Percentiles rank a stretch among this genome's conserved stretches.
Conservation (phyloP, 2,888 invertebrate genomes). For the Nephrotoma appendiculata region DNA sequence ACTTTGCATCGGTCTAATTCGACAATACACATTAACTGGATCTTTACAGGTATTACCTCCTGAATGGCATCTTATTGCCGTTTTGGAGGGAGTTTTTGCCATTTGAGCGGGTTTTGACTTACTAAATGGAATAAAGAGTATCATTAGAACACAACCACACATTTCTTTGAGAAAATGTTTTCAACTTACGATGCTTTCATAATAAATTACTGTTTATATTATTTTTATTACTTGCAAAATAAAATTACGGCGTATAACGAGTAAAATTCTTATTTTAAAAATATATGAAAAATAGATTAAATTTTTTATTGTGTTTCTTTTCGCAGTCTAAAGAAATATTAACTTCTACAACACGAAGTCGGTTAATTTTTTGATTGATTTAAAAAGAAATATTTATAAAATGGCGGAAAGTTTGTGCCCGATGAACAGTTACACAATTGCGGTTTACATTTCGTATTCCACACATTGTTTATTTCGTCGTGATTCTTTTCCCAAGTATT, state of each 20-base stretch:
- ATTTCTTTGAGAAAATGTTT: neutral
- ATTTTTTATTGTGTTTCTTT: neutral
- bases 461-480: too few relatives aligned
- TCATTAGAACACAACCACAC: neutral
- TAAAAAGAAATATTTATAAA: neutral
- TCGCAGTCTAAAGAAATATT: neutral
- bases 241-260: neutral
- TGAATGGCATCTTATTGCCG: slow-evolving; percentile 34
- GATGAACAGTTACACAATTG: neutral
- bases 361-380: neutral
- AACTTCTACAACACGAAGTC: neutral
- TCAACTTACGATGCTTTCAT: neutral
- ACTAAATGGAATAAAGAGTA: neutral
- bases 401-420: neutral
- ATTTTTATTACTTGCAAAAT: neutral
- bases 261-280: neutral
- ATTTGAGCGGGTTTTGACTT: slow-evolving; percentile 15
- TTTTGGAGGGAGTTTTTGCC: slow-evolving; percentile 22
- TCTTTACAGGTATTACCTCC: slow-evolving; percentile 36
- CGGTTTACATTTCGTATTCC: too few relatives aligned
- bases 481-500: too few relatives aligned
- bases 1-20: slow-evolving; percentile 64
- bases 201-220: neutral
- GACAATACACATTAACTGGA: slow-evolving; percentile 79
- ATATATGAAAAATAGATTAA: neutral